Evolutionary conservation across 2,888 invertebrate species (phyloP).

Genomic region (Tetrapedia diversipes): DNA sequence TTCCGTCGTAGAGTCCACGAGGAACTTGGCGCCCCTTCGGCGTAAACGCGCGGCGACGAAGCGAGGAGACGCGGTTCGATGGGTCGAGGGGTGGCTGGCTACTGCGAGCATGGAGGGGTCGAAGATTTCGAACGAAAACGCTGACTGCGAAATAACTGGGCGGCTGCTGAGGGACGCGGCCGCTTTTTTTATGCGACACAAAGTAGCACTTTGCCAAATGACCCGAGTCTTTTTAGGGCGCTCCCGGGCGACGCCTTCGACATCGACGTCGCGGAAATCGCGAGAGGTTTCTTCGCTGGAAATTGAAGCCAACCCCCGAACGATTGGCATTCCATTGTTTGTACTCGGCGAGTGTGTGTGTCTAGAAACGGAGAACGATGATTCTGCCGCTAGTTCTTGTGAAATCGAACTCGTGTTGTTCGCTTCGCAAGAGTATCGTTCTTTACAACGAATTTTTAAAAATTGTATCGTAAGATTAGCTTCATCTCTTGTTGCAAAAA

Average conservation of each 20-base stretch:
- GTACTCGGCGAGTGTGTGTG: no score
- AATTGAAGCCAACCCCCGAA: slow-evolving; percentile 47
- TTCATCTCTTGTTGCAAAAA: no score
- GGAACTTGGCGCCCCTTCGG: background rate
- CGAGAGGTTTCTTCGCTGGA: slow-evolving; percentile 56
- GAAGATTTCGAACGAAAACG: slow-evolving; percentile 68
- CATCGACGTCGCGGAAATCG: slow-evolving; percentile 62
- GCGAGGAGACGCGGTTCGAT: slow-evolving; percentile 38
- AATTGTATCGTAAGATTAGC: no score
- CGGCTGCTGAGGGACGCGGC: slow-evolving; percentile 74
- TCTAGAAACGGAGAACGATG: no score
- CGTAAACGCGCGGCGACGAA: slow-evolving; percentile 11
- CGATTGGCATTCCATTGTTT: no score
- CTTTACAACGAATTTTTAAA: no score
- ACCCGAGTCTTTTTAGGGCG: slow-evolving; percentile 81
- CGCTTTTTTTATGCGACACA: slow-evolving; percentile 80
- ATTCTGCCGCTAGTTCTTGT: no score
- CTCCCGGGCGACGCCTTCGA: slow-evolving; percentile 50
- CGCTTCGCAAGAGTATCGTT: no score
- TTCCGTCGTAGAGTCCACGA: slow-evolving; percentile 1
- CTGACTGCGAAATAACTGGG: slow-evolving; percentile 77
- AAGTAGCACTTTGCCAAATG: slow-evolving; percentile 83
- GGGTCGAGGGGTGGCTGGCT: slow-evolving; percentile 16
- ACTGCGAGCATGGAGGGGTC: slow-evolving; percentile 18
- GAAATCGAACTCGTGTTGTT: no score